Conservation (phyloP, 1,140 invertebrate species). For the Zaprionus gabonicus region DNA sequence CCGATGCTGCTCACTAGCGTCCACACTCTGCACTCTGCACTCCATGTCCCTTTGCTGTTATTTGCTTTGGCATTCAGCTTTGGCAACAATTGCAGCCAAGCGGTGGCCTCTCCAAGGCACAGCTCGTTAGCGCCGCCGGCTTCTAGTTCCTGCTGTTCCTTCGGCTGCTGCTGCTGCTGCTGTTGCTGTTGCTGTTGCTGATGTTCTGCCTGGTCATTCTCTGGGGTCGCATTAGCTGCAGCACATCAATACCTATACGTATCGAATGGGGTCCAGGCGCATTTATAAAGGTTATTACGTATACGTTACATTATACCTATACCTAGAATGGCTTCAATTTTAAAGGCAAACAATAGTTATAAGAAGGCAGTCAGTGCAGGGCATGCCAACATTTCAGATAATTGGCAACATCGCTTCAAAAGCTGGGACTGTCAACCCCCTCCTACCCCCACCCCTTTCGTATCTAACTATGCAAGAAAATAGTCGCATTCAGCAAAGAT, state of each 20-base stretch:
- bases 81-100: conserved; percentile 77
- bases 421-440: background rate
- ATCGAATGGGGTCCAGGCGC: conserved; percentile 14
- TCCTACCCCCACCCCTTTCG: background rate
- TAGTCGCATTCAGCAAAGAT: background rate
- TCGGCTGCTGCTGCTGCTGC: conserved; percentile 18
- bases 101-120: conserved; percentile 68
- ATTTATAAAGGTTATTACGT: conserved; percentile 78
- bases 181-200: conserved; percentile 3
- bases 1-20: too few relatives aligned
- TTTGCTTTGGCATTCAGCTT: conserved; percentile 81
- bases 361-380: conserved; percentile 22
- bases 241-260: conserved; percentile 68
- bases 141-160: conserved; percentile 17
- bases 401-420: conserved; percentile 29
- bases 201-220: conserved; percentile 62
- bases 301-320: conserved; percentile 69
- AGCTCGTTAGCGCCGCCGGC: conserved; percentile 74
- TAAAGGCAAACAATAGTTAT: conserved; percentile 61
- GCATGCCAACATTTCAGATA: conserved; percentile 20
- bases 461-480: background rate
- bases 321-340: conserved; percentile 64
- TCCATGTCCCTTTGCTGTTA: conserved; percentile 63
- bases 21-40: background rate
- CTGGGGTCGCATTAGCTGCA: conserved; percentile 77